Evolutionary conservation across 2,888 invertebrate species (phyloP).

Genomic region (Diadegma fenestrale): DNA sequence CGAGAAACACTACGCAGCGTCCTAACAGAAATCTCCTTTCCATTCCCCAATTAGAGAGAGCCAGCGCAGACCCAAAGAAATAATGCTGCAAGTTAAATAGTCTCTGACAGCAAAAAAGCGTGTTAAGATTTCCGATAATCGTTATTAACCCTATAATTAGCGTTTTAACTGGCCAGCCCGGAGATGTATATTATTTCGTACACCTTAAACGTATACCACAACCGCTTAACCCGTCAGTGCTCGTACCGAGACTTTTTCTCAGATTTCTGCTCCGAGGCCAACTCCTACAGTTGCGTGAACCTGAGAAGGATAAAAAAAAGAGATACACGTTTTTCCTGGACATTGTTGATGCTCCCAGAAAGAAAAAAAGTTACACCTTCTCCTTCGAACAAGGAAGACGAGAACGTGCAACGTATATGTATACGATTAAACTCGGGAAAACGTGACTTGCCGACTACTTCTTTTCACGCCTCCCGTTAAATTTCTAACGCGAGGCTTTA

Average conservation of each 20-base stretch:
- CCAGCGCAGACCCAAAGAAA: not conserved
- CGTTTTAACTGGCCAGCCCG: not conserved
- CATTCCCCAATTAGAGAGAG: not conserved
- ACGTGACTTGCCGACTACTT: too few relatives aligned
- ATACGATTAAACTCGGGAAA: too few relatives aligned
- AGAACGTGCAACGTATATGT: too few relatives aligned
- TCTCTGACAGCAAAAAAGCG: not conserved
- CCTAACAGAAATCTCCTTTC: not conserved
- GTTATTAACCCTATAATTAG: constrained; percentile 12
- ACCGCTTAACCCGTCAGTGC: not conserved
- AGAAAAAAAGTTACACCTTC: too few relatives aligned
- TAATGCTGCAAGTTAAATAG: not conserved
- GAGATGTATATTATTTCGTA: not conserved
- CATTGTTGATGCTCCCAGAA: too few relatives aligned
- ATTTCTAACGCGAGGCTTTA: too few relatives aligned
- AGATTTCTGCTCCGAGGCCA: not conserved
- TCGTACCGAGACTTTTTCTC: not conserved
- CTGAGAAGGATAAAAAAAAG: too few relatives aligned
- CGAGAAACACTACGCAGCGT: not conserved
- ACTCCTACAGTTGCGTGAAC: too few relatives aligned
- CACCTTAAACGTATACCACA: not conserved
- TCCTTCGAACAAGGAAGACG: too few relatives aligned
- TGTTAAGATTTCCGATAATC: constrained; percentile 18
- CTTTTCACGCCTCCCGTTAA: too few relatives aligned
- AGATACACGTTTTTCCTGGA: too few relatives aligned